Conservation (phyloP, 2,888 invertebrate genomes). For the Amorpha juglandis region DNA sequence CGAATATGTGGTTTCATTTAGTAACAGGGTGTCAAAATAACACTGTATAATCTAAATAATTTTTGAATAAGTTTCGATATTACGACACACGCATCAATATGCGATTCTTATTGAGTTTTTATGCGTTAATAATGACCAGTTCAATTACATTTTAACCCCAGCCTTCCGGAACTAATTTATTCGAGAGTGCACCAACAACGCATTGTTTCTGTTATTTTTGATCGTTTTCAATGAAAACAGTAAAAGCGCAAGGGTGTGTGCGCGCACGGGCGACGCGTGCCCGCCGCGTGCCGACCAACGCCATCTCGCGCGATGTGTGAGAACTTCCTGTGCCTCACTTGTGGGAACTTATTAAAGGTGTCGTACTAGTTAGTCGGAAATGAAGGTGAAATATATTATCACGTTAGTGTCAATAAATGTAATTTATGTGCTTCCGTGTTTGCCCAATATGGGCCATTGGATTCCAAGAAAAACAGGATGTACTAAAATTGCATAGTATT, state of each 20-base stretch:
- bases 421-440: slow-evolving; percentile 31
- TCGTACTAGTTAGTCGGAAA: slow-evolving; percentile 44
- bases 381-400: slow-evolving; percentile 37
- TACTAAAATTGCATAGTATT: background rate
- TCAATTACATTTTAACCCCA: slow-evolving; percentile 81
- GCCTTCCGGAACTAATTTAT: slow-evolving; percentile 73
- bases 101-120: slow-evolving; percentile 30
- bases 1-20: too few relatives aligned
- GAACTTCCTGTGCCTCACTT: slow-evolving; percentile 76
- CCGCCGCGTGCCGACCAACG: slow-evolving; percentile 57
- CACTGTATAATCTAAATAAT: too few relatives aligned
- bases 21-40: too few relatives aligned
- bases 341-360: slow-evolving; percentile 70
- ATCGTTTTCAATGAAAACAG: slow-evolving; percentile 80
- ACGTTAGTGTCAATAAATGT: slow-evolving; percentile 30
- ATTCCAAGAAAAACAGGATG: slow-evolving; percentile 7
- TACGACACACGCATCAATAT: background rate
- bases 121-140: slow-evolving; percentile 74
- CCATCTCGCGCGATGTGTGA: slow-evolving; percentile 77
- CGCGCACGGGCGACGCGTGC: slow-evolving; percentile 59
- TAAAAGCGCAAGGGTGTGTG: slow-evolving; percentile 61
- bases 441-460: slow-evolving; percentile 26
- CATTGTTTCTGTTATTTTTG: slow-evolving; percentile 76
- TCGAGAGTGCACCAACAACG: slow-evolving; percentile 70
- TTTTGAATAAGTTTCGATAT: too few relatives aligned